phyloP scores from a whole-genome alignment of 2,888 invertebrate genomes.

The Microctonus brassicae region DNA sequence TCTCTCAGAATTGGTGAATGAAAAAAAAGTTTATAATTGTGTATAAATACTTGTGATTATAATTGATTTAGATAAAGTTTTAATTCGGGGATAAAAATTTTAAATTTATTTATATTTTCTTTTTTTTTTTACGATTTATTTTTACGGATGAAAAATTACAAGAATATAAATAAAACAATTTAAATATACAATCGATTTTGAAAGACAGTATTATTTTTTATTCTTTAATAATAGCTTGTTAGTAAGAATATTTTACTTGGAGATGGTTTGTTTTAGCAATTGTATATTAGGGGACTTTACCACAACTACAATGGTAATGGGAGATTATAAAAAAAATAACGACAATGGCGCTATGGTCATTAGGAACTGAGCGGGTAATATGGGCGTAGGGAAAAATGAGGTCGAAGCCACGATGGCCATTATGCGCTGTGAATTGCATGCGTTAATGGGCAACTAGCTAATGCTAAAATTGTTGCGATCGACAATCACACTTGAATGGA shows the following conservation, averaged over 20 bases:
- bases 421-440: constrained; percentile 15
- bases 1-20: no score
- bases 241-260: not conserved
- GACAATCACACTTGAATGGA: constrained; percentile 8
- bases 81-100: no score
- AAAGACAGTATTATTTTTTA: not conserved
- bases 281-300: not conserved
- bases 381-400: constrained; percentile 7
- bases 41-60: no score
- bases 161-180: no score
- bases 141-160: no score
- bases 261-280: not conserved
- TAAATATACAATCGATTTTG: no score
- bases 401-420: constrained; percentile 15
- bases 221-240: not conserved
- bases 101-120: no score
- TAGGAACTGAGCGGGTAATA: constrained; percentile 8
- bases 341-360: not conserved
- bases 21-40: no score
- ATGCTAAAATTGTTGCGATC: constrained; percentile 17
- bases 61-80: no score
- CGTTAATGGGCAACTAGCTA: constrained; percentile 12
- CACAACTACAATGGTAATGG: not conserved
- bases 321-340: constrained; percentile 5
- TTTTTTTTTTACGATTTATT: no score